Conservation (phyloP, 2,888 invertebrate genomes). For the Ectobius pallidus region DNA sequence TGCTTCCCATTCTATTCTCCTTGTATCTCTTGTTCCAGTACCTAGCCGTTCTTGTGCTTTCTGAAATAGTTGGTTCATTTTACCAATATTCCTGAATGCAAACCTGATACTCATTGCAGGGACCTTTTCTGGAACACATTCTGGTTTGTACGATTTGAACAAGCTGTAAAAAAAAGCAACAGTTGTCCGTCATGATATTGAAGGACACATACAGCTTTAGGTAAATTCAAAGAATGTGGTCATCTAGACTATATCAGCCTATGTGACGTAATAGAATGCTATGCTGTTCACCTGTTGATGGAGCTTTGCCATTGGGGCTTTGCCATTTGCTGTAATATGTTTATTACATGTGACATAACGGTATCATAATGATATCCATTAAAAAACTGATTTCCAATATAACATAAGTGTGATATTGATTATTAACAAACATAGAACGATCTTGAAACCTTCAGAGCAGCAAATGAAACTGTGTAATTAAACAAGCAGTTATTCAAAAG, state of each 20-base stretch:
- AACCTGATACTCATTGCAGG: slow-evolving; percentile 8
- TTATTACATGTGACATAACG: neutral
- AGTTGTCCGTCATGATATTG: neutral
- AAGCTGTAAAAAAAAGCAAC: slow-evolving; percentile 17
- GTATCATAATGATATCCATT: too few species aligned
- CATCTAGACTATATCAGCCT: neutral
- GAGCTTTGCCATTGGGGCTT: neutral
- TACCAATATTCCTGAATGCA: slow-evolving; percentile 9
- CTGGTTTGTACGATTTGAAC: slow-evolving; percentile 36
- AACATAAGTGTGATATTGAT: too few species aligned
- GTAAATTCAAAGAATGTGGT: neutral
- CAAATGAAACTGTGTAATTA: too few species aligned
- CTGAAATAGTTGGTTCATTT: slow-evolving; percentile 8
- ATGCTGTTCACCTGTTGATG: neutral
- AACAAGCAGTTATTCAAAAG: too few species aligned
- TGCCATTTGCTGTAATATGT: neutral
- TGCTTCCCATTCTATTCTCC: slow-evolving; percentile 5
- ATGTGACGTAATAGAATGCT: neutral
- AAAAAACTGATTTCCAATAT: too few species aligned
- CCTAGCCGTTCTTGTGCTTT: neutral
- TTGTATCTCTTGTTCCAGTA: neutral
- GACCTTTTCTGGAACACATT: slow-evolving; percentile 35
- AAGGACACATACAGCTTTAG: neutral
- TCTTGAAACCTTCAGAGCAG: too few species aligned
- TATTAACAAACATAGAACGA: too few species aligned